phyloP scores from a whole-genome alignment of 2,113 vertebrate genomes.

The Pseudopipra pipra region DNA sequence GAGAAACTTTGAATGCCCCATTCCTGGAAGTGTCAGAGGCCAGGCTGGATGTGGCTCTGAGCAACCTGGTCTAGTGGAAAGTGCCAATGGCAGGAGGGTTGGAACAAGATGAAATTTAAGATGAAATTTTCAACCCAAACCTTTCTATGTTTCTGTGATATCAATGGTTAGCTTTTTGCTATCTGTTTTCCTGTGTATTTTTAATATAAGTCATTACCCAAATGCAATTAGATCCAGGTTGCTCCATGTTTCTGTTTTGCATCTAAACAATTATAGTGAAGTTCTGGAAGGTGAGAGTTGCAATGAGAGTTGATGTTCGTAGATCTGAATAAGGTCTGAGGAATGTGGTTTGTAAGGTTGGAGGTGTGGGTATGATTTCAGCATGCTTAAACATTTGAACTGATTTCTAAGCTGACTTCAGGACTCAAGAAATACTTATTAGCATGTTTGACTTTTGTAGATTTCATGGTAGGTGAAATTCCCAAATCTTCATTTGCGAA shows the following conservation, averaged over 20 bases:
- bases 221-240: neutral
- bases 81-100: rapidly evolving
- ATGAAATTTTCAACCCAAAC: neutral
- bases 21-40: neutral
- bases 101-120: neutral
- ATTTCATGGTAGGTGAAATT: neutral
- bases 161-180: neutral
- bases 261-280: neutral
- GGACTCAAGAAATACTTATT: neutral
- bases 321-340: neutral
- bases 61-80: neutral
- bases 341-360: neutral
- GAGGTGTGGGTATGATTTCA: neutral
- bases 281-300: neutral
- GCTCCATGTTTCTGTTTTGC: neutral
- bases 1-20: neutral
- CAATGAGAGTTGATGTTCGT: neutral
- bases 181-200: neutral
- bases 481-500: too few relatives aligned
- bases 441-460: neutral
- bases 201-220: neutral
- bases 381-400: neutral
- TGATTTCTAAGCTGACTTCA: neutral
- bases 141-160: neutral
- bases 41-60: neutral